Percentiles rank a stretch among this genome's conserved stretches.
Evolutionary conservation across 1,140 invertebrate species (phyloP).

Genomic region (Pseudoatta argentina): DNA sequence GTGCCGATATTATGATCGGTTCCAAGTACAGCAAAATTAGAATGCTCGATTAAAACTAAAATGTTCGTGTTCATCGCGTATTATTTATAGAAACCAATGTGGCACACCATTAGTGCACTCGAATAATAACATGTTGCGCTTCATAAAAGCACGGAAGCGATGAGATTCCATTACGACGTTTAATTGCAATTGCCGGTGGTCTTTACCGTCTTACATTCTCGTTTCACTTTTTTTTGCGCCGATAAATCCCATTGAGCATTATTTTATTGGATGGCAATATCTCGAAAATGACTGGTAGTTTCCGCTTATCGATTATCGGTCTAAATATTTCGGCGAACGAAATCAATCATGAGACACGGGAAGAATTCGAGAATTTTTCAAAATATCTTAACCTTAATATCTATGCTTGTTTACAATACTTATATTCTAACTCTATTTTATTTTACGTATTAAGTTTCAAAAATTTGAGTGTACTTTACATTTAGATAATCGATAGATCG

Average conservation of each 20-base stretch:
- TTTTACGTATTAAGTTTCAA: background rate
- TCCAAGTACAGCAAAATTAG: background rate
- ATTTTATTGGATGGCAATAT: slow-evolving; percentile 32
- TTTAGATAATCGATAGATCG: background rate
- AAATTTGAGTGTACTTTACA: background rate
- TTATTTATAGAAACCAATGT: slow-evolving; percentile 49
- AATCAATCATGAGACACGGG: background rate
- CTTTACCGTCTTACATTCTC: slow-evolving; percentile 27
- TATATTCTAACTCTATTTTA: background rate
- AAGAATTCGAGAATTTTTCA: background rate
- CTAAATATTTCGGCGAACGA: background rate
- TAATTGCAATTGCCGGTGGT: slow-evolving; percentile 34
- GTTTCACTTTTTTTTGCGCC: background rate
- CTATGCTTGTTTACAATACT: background rate
- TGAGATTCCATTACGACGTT: slow-evolving; percentile 27
- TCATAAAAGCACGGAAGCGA: slow-evolving; percentile 44
- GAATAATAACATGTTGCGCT: slow-evolving; percentile 46
- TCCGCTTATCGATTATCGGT: slow-evolving; percentile 22
- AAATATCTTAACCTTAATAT: background rate
- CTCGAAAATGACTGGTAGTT: background rate
- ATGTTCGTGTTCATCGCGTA: background rate
- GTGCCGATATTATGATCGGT: background rate
- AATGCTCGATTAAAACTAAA: background rate
- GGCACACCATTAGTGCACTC: slow-evolving; percentile 6
- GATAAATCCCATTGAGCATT: slow-evolving; percentile 26